A percentile compares a stretch with the other conserved stretches of the same genome.
phyloP scores from a whole-genome alignment of 1,140 invertebrate species.

The Heterodera carotae region DNA sequence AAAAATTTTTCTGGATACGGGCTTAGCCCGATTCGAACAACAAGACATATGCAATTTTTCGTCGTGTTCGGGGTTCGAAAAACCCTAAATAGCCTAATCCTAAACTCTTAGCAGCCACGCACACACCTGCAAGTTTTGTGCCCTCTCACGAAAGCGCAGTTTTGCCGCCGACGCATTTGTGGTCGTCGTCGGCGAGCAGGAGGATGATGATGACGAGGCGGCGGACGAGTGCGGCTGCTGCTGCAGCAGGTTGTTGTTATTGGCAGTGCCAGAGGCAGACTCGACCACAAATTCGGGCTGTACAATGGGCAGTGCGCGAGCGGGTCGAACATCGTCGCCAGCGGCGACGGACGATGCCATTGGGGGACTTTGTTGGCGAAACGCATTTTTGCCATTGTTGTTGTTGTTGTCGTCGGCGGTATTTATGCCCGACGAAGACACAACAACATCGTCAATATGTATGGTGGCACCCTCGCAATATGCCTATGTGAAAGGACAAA shows the following conservation, averaged over 20 bases:
- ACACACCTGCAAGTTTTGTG: constrained; percentile 57
- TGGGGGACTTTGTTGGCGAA: background rate
- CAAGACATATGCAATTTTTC: too few species aligned
- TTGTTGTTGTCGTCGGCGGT: background rate
- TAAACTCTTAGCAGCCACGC: background rate
- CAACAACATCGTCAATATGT: background rate
- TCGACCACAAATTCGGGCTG: background rate
- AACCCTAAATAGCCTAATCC: background rate
- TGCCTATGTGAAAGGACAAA: constrained; percentile 1
- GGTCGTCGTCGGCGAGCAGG: constrained; percentile 20
- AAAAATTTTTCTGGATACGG: too few species aligned
- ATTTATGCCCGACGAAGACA: too few species aligned
- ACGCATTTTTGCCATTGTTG: background rate
- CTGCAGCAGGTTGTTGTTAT: constrained; percentile 14
- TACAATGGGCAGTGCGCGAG: background rate
- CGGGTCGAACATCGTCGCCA: background rate
- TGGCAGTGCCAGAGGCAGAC: too few species aligned
- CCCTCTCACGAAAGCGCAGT: constrained; percentile 49
- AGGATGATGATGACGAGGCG: too few species aligned
- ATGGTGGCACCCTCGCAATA: background rate
- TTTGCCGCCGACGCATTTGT: constrained; percentile 33
- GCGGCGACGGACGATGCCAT: background rate
- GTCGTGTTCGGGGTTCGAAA: too few species aligned
- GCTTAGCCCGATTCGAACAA: too few species aligned
- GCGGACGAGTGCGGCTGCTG: background rate